These are phyloP conservation scores for Sminthurides bifidus DNA, from an alignment of 1,140 invertebrate species.

Conservation along the genomic window DNA sequence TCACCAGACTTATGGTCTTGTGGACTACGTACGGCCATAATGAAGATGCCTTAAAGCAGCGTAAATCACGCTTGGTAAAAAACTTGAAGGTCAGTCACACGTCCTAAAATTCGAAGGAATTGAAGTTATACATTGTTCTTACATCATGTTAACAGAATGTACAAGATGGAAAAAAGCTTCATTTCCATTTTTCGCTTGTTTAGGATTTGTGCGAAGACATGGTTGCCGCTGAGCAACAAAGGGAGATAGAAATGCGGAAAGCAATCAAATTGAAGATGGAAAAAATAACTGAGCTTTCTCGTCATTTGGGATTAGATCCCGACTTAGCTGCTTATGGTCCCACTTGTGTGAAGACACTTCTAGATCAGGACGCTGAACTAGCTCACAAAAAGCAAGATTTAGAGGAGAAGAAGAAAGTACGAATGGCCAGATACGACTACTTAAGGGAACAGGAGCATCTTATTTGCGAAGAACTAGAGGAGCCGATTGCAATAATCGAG, in stretches of 20 bases:
- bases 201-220: neutral
- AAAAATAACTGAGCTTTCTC: neutral
- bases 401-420: neutral
- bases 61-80: too few species aligned
- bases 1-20: too few species aligned
- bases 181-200: neutral
- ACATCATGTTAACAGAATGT: too few species aligned
- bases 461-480: neutral
- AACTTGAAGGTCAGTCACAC: neutral
- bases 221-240: neutral
- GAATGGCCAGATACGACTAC: slow-evolving; percentile 1
- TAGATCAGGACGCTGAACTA: neutral
- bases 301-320: neutral
- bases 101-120: neutral
- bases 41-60: too few species aligned
- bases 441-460: slow-evolving; percentile 1
- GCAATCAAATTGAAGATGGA: neutral
- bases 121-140: too few species aligned
- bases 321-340: neutral
- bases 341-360: neutral
- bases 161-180: too few species aligned
- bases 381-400: neutral
- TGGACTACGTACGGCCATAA: too few species aligned
- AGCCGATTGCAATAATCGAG: neutral
- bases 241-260: neutral